A percentile compares a stretch with the other conserved stretches of the same genome.
These are phyloP conservation scores for Chloroceryle inda DNA, from an alignment of 2,797 vertebrate species.

Conservation along the genomic window DNA sequence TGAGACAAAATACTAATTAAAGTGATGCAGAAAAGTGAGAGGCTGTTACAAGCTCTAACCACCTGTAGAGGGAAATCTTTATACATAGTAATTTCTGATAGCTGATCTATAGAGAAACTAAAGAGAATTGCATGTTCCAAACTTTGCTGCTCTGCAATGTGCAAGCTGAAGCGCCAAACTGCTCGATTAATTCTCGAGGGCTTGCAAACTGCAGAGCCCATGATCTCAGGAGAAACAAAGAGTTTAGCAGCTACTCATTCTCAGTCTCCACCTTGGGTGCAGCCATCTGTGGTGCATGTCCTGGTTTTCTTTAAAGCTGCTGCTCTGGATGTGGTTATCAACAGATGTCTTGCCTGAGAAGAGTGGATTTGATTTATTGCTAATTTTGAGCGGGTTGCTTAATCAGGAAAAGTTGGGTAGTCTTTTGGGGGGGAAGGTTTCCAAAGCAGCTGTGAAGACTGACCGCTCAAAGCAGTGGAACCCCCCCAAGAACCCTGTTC, in stretches of 20 bases:
- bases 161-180: background rate
- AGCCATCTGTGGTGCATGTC: slow-evolving; percentile 22
- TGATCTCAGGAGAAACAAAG: background rate
- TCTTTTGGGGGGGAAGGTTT: slow-evolving; percentile 3
- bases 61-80: slow-evolving; percentile 88
- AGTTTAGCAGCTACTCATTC: background rate
- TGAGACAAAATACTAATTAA: slow-evolving; percentile 28
- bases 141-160: slow-evolving; percentile 69
- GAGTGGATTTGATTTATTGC: slow-evolving; percentile 48
- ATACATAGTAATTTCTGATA: slow-evolving; percentile 78
- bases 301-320: slow-evolving; percentile 17
- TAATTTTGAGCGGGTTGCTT: slow-evolving; percentile 55
- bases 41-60: slow-evolving; percentile 81
- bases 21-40: slow-evolving; percentile 61
- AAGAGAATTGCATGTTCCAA: slow-evolving; percentile 57
- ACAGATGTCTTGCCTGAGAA: slow-evolving; percentile 71
- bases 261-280: background rate
- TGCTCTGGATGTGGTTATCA: slow-evolving; percentile 24
- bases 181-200: background rate
- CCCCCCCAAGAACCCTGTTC: slow-evolving; percentile 9
- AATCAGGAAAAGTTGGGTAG: slow-evolving; percentile 31
- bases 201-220: background rate
- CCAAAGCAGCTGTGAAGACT: background rate
- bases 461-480: background rate
- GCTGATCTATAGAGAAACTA: slow-evolving; percentile 61